These are phyloP conservation scores for Tragelaphus strepsiceros DNA, from an alignment of 2,113 vertebrate genomes.

Conservation along the genomic window DNA sequence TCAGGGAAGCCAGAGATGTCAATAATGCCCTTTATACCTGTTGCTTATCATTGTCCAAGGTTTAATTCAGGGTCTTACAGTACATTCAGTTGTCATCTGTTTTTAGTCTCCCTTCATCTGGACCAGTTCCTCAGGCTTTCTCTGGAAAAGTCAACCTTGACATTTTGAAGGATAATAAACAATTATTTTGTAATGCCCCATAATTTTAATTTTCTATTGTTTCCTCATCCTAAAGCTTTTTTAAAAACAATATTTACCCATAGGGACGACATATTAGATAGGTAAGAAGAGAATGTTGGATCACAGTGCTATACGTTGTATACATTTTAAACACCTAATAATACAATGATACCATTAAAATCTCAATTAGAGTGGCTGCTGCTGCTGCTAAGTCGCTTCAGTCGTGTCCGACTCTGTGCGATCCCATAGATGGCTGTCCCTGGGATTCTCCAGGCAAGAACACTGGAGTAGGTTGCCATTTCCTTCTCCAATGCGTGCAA, in stretches of 20 bases:
- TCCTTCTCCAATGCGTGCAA: too few species aligned
- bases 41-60: not conserved
- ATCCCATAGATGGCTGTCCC: too few species aligned
- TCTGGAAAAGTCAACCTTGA: not conserved
- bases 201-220: not conserved
- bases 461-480: too few species aligned
- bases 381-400: too few species aligned
- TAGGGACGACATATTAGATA: not conserved
- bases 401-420: too few species aligned
- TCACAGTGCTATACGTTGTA: not conserved
- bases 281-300: not conserved
- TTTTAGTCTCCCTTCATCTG: not conserved
- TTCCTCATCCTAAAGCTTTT: not conserved
- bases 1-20: not conserved
- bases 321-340: not conserved
- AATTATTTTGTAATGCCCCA: not conserved
- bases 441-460: too few species aligned
- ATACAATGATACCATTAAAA: not conserved
- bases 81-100: not conserved
- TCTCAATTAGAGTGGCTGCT: not conserved
- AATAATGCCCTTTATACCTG: rapidly evolving
- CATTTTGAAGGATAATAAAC: not conserved
- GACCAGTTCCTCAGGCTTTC: not conserved
- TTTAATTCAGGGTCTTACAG: not conserved
- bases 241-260: not conserved